A percentile compares a stretch with the other conserved stretches of the same genome.
phyloP scores from a whole-genome alignment of 2,888 invertebrate genomes.

The Acrocera orbiculus region DNA sequence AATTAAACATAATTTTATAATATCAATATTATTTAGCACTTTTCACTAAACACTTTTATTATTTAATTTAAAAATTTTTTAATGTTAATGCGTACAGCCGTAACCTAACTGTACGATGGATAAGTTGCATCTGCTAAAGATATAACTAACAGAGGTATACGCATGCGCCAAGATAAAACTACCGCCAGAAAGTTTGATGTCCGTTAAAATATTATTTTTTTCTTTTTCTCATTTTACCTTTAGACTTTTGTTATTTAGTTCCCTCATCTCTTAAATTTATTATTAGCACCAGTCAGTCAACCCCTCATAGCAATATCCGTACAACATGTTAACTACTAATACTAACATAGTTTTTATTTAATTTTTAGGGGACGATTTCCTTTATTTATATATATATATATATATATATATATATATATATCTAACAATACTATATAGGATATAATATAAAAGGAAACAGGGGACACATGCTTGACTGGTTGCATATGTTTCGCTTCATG shows the following conservation, averaged over 20 bases:
- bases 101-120: conserved; percentile 1
- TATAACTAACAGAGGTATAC: conserved; percentile 5
- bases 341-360: no score
- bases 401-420: no score
- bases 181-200: no score
- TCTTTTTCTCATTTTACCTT: conserved; percentile 1
- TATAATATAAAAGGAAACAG: conserved; percentile 9
- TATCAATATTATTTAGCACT: not conserved
- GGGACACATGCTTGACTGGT: conserved; percentile 5
- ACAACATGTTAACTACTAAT: no score
- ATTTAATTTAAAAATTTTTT: no score
- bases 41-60: not conserved
- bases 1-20: conserved; percentile 2
- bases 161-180: conserved; percentile 8
- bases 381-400: not conserved
- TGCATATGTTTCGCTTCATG: conserved; percentile 1
- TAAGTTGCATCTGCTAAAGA: conserved; percentile 9
- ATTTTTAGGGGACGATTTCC: conserved; percentile 1
- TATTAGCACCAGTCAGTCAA: no score
- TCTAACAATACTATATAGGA: no score
- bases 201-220: conserved; percentile 5
- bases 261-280: conserved; percentile 8
- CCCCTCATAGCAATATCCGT: no score
- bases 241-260: no score
- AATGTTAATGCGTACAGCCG: no score